phyloP scores from a whole-genome alignment of 2,797 vertebrate species.

The Eulemur mongoz region DNA sequence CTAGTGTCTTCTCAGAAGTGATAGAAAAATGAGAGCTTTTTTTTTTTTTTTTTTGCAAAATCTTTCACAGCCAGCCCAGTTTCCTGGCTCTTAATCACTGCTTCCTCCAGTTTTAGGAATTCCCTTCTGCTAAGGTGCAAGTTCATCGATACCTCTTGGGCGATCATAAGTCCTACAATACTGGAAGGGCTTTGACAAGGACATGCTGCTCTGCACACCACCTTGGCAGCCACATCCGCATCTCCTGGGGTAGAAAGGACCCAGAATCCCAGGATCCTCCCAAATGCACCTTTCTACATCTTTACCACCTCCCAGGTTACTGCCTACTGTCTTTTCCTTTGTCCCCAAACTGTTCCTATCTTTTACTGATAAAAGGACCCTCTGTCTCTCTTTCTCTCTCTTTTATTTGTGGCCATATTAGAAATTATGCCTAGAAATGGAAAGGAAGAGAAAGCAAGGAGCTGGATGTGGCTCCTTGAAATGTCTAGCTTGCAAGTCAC shows the following conservation, averaged over 20 bases:
- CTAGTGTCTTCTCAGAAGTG: neutral
- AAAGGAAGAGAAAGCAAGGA: neutral
- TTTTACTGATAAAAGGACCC: neutral
- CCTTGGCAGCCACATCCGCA: neutral
- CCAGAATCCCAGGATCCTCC: neutral
- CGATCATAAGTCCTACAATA: neutral
- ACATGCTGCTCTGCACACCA: rapidly evolving
- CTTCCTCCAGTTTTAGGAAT: neutral
- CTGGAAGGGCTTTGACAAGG: neutral
- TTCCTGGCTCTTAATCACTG: neutral
- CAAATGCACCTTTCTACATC: neutral
- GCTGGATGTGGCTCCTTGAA: neutral
- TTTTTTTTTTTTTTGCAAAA: neutral
- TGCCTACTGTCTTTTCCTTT: neutral
- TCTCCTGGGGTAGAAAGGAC: neutral
- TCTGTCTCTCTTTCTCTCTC: no score
- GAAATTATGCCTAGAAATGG: conserved; percentile 1
- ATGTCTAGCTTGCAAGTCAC: conserved; percentile 22
- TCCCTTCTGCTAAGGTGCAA: neutral
- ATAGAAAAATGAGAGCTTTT: neutral
- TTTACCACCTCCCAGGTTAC: neutral
- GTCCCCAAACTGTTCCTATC: neutral
- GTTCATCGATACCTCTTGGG: neutral
- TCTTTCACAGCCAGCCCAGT: neutral
- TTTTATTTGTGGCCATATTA: neutral